A percentile compares a stretch with the other conserved stretches of the same genome.
These are phyloP conservation scores for Perdita meconis DNA, from an alignment of 2,888 invertebrate genomes.

Conservation along the genomic window DNA sequence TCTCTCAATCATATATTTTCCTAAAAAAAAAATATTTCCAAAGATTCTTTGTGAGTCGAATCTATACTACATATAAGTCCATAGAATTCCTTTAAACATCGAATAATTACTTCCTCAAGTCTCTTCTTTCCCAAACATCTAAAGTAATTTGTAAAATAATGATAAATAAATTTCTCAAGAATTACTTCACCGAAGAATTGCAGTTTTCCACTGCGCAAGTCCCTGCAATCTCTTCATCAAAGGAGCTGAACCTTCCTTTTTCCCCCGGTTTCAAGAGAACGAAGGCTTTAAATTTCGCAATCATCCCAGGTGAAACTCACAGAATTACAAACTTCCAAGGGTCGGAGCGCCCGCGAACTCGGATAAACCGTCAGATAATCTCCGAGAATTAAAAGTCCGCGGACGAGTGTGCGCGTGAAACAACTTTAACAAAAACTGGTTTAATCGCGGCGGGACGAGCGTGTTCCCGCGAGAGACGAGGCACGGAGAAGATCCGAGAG, in stretches of 20 bases:
- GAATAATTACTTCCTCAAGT: too few species aligned
- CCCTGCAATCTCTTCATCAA: too few species aligned
- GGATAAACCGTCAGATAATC: conserved; percentile 27
- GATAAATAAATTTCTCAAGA: too few species aligned
- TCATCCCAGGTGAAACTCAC: not conserved
- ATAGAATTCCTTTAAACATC: too few species aligned
- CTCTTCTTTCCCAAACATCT: too few species aligned
- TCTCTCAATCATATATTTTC: too few species aligned
- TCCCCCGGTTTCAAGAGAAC: not conserved
- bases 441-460: conserved; percentile 22
- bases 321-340: not conserved
- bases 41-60: too few species aligned
- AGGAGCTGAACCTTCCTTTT: not conserved
- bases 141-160: too few species aligned
- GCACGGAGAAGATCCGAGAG: not conserved
- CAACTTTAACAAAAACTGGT: conserved; percentile 35
- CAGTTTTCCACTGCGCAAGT: too few species aligned
- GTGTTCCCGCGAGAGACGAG: not conserved
- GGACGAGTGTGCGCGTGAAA: conserved; percentile 17
- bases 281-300: not conserved
- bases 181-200: too few species aligned
- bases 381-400: conserved; percentile 29
- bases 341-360: conserved; percentile 1
- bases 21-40: too few species aligned
- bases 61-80: too few species aligned